Conservation (phyloP, 2,888 invertebrate genomes). For the Habroteleia sp. region DNA sequence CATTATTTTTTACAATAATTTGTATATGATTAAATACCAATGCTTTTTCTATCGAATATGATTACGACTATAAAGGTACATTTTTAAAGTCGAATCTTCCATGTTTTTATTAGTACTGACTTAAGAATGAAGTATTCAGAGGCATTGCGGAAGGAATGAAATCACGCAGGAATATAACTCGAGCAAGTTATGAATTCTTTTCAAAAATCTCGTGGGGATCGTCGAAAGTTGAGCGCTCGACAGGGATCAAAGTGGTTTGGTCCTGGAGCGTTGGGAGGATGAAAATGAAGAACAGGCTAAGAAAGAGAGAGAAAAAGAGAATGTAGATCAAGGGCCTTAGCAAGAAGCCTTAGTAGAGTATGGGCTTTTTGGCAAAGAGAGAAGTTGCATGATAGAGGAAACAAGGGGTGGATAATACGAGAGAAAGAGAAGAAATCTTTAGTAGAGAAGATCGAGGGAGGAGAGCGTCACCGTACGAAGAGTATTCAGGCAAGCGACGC, state of each 20-base stretch:
- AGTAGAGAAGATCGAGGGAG: conserved; percentile 63
- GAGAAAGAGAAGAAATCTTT: conserved; percentile 51
- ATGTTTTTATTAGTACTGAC: conserved; percentile 34
- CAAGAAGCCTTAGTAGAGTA: conserved; percentile 70
- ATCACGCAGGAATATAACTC: conserved; percentile 44
- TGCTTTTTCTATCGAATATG: conserved; percentile 25
- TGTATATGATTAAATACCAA: no score
- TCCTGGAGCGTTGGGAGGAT: conserved; percentile 64
- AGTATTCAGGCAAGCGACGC: conserved; percentile 71
- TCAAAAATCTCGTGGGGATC: conserved; percentile 73
- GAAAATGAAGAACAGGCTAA: conserved; percentile 66
- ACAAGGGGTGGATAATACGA: conserved; percentile 44
- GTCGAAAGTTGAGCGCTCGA: conserved; percentile 74
- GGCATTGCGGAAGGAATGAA: conserved; percentile 34
- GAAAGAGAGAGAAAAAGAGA: conserved; percentile 30
- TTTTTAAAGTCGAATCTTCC: conserved; percentile 8
- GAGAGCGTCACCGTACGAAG: conserved; percentile 60
- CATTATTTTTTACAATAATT: no score
- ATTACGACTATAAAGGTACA: conserved; percentile 5
- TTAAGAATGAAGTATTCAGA: conserved; percentile 26
- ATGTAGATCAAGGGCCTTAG: conserved; percentile 79
- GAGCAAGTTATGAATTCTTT: conserved; percentile 78
- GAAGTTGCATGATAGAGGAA: conserved; percentile 58
- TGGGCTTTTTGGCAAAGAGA: conserved; percentile 59
- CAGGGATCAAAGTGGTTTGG: conserved; percentile 75